phyloP scores from a whole-genome alignment of 2,113 vertebrate genomes.

The Murina feae region DNA sequence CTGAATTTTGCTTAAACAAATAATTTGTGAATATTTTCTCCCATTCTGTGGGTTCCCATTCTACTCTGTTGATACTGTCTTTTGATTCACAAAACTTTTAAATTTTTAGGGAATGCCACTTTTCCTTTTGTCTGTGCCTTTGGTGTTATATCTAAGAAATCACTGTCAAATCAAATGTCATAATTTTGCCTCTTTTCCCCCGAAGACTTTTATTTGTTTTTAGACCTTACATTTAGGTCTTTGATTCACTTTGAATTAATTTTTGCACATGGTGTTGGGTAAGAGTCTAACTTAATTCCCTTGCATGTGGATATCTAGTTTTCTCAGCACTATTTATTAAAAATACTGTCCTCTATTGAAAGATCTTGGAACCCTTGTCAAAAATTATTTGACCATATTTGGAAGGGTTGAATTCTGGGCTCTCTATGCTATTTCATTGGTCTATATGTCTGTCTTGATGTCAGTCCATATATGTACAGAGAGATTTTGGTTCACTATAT shows the following conservation, averaged over 20 bases:
- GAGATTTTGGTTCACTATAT: constrained; percentile 57
- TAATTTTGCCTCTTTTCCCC: background rate
- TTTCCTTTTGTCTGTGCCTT: background rate
- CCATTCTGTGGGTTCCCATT: background rate
- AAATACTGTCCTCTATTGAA: background rate
- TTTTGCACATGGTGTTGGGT: background rate
- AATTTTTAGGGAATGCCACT: background rate
- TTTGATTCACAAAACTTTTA: background rate
- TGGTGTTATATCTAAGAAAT: background rate
- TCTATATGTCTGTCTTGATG: background rate
- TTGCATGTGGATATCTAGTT: background rate
- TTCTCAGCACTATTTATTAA: background rate
- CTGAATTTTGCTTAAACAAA: background rate
- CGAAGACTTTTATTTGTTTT: background rate
- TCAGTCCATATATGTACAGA: background rate
- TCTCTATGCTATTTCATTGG: background rate
- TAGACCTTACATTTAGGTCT: background rate
- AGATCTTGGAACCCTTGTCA: background rate
- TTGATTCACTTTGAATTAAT: background rate
- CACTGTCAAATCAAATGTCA: background rate
- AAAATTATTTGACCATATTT: background rate
- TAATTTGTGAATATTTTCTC: background rate
- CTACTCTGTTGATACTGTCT: background rate
- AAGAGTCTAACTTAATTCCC: background rate
- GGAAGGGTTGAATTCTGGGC: background rate